Percentiles rank a stretch among this genome's conserved stretches.
Conservation (phyloP, 2,888 invertebrate genomes). For the Polyploca ridens region DNA sequence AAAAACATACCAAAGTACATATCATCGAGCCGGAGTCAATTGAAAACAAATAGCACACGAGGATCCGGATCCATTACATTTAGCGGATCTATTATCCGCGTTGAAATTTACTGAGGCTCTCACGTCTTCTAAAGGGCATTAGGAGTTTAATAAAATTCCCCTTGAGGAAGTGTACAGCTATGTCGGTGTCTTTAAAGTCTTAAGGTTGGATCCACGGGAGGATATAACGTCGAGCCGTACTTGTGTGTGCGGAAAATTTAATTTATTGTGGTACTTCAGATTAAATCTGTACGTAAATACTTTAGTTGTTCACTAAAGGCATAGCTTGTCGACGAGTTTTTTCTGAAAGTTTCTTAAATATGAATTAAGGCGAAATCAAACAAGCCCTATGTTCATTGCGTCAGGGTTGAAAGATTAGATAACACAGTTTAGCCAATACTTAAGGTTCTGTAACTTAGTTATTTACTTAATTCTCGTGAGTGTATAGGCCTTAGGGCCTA, state of each 20-base stretch:
- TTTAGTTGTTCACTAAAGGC: too few relatives aligned
- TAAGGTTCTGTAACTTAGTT: too few relatives aligned
- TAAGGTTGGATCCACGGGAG: not conserved
- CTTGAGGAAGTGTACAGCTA: conserved; percentile 3
- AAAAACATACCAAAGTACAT: not conserved
- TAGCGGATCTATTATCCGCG: conserved; percentile 2
- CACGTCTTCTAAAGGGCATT: conserved; percentile 16
- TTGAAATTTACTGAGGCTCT: conserved; percentile 6
- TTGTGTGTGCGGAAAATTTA: not conserved
- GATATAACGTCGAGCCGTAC: not conserved
- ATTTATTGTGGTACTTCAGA: not conserved
- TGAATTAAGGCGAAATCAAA: too few relatives aligned
- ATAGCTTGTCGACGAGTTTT: too few relatives aligned
- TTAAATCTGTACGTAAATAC: not conserved
- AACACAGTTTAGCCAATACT: too few relatives aligned
- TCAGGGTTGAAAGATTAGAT: too few relatives aligned
- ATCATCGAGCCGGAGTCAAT: not conserved
- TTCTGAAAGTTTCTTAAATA: too few relatives aligned
- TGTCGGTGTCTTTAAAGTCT: not conserved
- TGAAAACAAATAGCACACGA: not conserved
- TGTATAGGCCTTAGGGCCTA: too few relatives aligned
- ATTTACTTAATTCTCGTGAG: too few relatives aligned
- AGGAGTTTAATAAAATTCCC: conserved; percentile 19
- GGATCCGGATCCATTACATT: not conserved
- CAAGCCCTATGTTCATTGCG: too few relatives aligned